Conservation (phyloP, 2,888 invertebrate genomes). For the Nomada hirtipes region DNA sequence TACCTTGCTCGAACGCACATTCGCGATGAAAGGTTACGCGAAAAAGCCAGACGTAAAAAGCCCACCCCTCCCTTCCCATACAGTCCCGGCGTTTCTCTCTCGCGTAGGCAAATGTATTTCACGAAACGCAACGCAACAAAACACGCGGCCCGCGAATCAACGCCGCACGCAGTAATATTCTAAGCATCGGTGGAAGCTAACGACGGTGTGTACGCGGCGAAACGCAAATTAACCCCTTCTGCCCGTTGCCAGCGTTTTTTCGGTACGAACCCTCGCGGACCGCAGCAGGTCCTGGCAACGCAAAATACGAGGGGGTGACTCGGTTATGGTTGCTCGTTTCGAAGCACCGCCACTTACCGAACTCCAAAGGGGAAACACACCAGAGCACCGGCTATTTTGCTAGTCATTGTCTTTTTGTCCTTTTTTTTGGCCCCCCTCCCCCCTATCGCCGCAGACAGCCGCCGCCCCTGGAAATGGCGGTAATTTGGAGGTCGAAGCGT, state of each 20-base stretch:
- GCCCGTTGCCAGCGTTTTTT: conserved; percentile 28
- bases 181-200: background rate
- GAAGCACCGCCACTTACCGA: conserved; percentile 52
- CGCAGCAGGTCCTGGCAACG: conserved; percentile 21
- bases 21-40: conserved; percentile 47
- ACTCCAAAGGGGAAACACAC: conserved; percentile 45
- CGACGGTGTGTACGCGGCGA: background rate
- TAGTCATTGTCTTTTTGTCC: conserved; percentile 59
- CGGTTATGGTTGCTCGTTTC: conserved; percentile 59
- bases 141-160: background rate
- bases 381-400: conserved; percentile 46
- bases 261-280: conserved; percentile 2
- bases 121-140: conserved; percentile 9
- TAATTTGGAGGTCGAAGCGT: conserved; percentile 56
- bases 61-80: background rate
- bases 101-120: background rate
- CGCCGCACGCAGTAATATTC: background rate
- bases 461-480: conserved; percentile 38
- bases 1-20: conserved; percentile 16
- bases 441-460: no score
- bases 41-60: conserved; percentile 45
- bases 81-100: no score
- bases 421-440: no score
- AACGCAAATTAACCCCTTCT: conserved; percentile 61
- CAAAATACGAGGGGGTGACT: conserved; percentile 54